These are phyloP conservation scores for Eulemur rufifrons DNA, from an alignment of 2,113 vertebrate genomes.

Conservation along the genomic window DNA sequence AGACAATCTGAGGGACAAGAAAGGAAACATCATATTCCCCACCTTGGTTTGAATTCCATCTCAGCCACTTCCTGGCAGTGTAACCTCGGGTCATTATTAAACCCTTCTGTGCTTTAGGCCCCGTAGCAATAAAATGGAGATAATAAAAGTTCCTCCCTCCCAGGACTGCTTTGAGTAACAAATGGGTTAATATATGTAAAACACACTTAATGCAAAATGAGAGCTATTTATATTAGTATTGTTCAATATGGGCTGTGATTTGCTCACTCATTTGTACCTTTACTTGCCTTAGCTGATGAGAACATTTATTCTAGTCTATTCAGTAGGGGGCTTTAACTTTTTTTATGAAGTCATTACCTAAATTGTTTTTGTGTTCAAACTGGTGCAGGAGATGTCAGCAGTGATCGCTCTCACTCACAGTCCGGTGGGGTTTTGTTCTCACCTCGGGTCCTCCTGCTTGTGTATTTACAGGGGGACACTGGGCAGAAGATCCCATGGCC, in stretches of 20 bases:
- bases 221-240: not conserved
- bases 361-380: slow-evolving; percentile 63
- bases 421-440: not conserved
- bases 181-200: slow-evolving; percentile 52
- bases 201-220: not conserved
- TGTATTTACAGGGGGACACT: not conserved
- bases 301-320: slow-evolving; percentile 60
- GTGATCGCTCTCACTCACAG: not conserved
- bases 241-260: not conserved
- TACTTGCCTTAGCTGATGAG: slow-evolving; percentile 52
- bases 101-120: not conserved
- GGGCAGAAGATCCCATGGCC: not conserved
- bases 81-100: not conserved
- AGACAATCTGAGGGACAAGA: not conserved
- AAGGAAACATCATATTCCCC: not conserved
- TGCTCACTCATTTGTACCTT: slow-evolving; percentile 60
- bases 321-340: slow-evolving; percentile 65
- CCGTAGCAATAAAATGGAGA: not conserved
- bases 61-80: not conserved
- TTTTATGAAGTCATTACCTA: slow-evolving; percentile 77
- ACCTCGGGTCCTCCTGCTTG: too few species aligned
- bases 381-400: slow-evolving; percentile 25
- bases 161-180: not conserved
- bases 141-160: not conserved
- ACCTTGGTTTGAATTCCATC: not conserved